phyloP scores from a whole-genome alignment of 2,113 vertebrate genomes.

The Strigops habroptila region DNA sequence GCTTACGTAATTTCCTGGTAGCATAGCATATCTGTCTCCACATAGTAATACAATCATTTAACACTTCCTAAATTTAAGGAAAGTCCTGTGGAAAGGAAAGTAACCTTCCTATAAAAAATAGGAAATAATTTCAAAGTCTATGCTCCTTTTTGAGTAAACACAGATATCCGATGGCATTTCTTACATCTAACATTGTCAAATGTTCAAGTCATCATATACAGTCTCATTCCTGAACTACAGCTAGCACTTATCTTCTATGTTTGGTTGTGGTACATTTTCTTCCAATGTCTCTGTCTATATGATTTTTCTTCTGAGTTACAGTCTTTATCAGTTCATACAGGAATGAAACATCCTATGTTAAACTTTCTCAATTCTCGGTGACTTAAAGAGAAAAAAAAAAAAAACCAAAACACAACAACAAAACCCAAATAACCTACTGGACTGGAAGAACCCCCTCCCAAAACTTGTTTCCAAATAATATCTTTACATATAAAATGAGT shows the following conservation, averaged over 20 bases:
- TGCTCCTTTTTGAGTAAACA: background rate
- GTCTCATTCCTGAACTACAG: background rate
- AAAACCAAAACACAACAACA: background rate
- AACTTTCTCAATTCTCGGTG: background rate
- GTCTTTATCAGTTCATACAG: background rate
- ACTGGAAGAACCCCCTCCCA: background rate
- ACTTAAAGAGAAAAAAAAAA: background rate
- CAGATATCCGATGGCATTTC: background rate
- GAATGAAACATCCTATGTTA: background rate
- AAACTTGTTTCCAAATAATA: background rate
- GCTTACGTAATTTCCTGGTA: conserved; percentile 41
- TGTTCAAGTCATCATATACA: background rate
- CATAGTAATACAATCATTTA: conserved; percentile 1
- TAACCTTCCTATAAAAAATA: background rate
- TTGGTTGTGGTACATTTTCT: background rate
- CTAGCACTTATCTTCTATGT: background rate
- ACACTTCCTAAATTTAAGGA: background rate
- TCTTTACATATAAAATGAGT: background rate
- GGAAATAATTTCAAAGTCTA: background rate
- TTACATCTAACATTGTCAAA: background rate
- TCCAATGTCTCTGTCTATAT: background rate
- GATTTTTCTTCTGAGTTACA: background rate
- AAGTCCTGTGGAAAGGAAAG: background rate
- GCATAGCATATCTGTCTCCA: background rate
- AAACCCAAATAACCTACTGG: background rate